A percentile compares a stretch with the other conserved stretches of the same genome.
These are phyloP conservation scores for Hermatobates lingyangjiaoensis DNA, from an alignment of 1,140 invertebrate species.

Conservation along the genomic window DNA sequence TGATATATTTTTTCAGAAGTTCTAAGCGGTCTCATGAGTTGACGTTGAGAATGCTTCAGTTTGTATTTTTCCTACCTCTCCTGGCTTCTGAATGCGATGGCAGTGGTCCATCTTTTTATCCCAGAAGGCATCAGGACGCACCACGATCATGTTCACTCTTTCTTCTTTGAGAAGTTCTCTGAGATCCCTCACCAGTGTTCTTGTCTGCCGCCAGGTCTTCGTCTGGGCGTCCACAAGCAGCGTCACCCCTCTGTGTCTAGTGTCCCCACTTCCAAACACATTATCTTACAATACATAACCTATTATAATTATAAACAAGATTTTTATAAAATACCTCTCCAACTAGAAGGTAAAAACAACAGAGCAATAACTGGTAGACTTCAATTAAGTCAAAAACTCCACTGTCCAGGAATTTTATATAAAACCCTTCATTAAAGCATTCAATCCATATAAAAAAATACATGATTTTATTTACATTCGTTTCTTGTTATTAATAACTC, in stretches of 20 bases:
- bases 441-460: too few species aligned
- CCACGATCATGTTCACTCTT: slow-evolving; percentile 34
- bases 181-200: slow-evolving; percentile 36
- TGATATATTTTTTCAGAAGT: too few species aligned
- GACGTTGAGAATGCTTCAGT: background rate
- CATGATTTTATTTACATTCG: too few species aligned
- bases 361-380: too few species aligned
- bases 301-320: too few species aligned
- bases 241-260: slow-evolving; percentile 31
- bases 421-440: too few species aligned
- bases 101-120: slow-evolving; percentile 52
- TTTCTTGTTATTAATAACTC: too few species aligned
- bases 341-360: too few species aligned
- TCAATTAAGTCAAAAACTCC: too few species aligned
- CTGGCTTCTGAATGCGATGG: slow-evolving; percentile 38
- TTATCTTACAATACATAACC: too few species aligned
- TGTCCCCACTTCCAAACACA: slow-evolving; percentile 24
- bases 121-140: slow-evolving; percentile 51
- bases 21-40: background rate
- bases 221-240: slow-evolving; percentile 42
- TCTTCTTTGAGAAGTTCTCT: slow-evolving; percentile 25
- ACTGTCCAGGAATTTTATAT: too few species aligned
- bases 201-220: slow-evolving; percentile 37
- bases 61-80: slow-evolving; percentile 30
- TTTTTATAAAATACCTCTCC: too few species aligned